Conservation (phyloP, 1,140 invertebrate species). For the Lasioglossum baleicum region DNA sequence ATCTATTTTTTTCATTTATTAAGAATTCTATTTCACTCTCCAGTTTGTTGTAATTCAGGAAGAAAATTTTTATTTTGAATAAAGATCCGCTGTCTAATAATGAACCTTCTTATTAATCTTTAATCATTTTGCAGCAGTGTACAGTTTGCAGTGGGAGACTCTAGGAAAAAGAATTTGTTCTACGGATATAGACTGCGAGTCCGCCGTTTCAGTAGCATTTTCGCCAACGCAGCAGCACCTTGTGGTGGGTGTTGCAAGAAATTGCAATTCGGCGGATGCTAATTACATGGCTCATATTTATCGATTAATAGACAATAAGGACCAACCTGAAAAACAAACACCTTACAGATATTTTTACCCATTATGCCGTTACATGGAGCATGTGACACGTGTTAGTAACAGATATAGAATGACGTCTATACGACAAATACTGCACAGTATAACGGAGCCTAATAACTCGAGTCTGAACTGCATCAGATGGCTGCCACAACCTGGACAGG, state of each 20-base stretch:
- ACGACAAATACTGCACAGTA: slow-evolving; percentile 83
- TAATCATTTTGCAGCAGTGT: slow-evolving; percentile 82
- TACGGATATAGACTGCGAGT: slow-evolving; percentile 85
- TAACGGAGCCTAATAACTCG: slow-evolving; percentile 82
- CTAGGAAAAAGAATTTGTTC: slow-evolving; percentile 89
- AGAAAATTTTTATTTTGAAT: too few relatives aligned
- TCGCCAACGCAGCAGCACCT: slow-evolving; percentile 89
- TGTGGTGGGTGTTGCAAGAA: slow-evolving; percentile 87
- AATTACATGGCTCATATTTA: slow-evolving; percentile 85
- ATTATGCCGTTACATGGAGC: too few relatives aligned
- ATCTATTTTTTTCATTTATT: too few relatives aligned
- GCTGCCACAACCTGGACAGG: slow-evolving; percentile 90
- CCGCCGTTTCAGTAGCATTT: slow-evolving; percentile 90
- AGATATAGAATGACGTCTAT: slow-evolving; percentile 80
- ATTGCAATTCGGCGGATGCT: slow-evolving; percentile 77
- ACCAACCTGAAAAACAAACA: slow-evolving; percentile 41
- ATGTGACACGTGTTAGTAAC: too few relatives aligned
- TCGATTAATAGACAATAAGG: slow-evolving; percentile 76
- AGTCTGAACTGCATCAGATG: slow-evolving; percentile 92
- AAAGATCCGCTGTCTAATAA: too few relatives aligned
- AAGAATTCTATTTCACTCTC: too few relatives aligned
- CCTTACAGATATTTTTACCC: not conserved
- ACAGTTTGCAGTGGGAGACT: slow-evolving; percentile 87
- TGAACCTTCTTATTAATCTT: too few relatives aligned
- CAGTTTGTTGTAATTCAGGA: too few relatives aligned